phyloP scores from a whole-genome alignment of 2,888 invertebrate genomes.

The Salpingus planirostris region DNA sequence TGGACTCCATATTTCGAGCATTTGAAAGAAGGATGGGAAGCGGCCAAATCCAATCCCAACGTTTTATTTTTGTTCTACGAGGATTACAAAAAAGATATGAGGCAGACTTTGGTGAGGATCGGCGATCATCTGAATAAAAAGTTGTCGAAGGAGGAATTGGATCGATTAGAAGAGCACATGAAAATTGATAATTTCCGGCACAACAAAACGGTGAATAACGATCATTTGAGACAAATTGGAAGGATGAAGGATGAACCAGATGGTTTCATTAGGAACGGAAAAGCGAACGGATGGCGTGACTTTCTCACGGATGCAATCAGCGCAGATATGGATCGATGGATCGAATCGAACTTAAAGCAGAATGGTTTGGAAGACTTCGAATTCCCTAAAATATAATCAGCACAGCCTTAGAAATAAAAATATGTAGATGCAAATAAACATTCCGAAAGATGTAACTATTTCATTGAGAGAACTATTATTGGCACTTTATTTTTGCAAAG shows the following conservation, averaged over 20 bases:
- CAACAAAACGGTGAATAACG: constrained; percentile 70
- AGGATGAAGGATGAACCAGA: constrained; percentile 50
- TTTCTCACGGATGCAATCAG: constrained; percentile 5
- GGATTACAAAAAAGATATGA: constrained; percentile 35
- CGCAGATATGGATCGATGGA: neutral
- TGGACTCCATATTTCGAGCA: constrained; percentile 61
- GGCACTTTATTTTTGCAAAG: too few species aligned
- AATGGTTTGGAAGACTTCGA: neutral
- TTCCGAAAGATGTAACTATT: too few species aligned
- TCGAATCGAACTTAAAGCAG: neutral
- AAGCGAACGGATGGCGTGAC: constrained; percentile 37
- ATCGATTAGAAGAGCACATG: constrained; percentile 55
- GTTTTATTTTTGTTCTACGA: constrained; percentile 67
- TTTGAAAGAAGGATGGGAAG: constrained; percentile 60
- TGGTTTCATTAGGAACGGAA: constrained; percentile 58
- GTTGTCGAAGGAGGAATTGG: neutral
- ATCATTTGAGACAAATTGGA: constrained; percentile 52
- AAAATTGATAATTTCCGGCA: constrained; percentile 70
- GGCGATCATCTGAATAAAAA: neutral
- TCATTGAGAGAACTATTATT: too few species aligned
- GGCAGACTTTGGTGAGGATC: neutral
- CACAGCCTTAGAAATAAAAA: too few species aligned
- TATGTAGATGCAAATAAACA: too few species aligned
- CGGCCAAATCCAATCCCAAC: constrained; percentile 53
- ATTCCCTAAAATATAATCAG: too few species aligned